Evolutionary conservation across 2,888 invertebrate species (phyloP).

Genomic region (Sinotaia quadrata): DNA sequence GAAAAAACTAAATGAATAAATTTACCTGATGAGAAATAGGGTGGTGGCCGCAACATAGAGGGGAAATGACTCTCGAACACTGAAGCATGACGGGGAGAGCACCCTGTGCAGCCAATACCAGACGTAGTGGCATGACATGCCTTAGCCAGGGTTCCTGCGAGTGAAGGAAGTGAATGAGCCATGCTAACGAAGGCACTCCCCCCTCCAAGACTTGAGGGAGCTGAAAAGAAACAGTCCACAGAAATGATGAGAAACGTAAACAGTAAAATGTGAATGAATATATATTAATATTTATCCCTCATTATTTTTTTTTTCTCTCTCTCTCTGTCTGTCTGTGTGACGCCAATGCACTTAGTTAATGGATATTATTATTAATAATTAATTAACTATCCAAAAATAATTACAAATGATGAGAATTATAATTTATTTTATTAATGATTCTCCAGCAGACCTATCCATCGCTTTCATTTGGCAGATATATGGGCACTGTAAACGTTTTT

Average conservation of each 20-base stretch:
- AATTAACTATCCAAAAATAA: too few relatives aligned
- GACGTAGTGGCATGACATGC: constrained; percentile 41
- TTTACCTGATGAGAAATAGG: constrained; percentile 59
- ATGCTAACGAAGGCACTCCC: constrained; percentile 38
- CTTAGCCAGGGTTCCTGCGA: constrained; percentile 38
- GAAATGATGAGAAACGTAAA: neutral
- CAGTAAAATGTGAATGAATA: too few relatives aligned
- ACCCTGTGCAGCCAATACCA: constrained; percentile 53
- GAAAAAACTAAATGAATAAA: neutral
- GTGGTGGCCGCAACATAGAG: constrained; percentile 59
- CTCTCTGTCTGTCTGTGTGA: too few relatives aligned
- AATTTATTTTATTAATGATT: too few relatives aligned
- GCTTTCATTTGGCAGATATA: too few relatives aligned
- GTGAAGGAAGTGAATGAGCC: constrained; percentile 36
- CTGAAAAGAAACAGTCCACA: constrained; percentile 17
- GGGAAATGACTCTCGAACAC: constrained; percentile 60
- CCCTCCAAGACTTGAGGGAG: constrained; percentile 18
- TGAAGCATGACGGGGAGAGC: constrained; percentile 53
- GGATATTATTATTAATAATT: too few relatives aligned
- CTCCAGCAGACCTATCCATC: too few relatives aligned
- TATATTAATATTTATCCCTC: too few relatives aligned
- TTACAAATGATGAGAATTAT: too few relatives aligned
- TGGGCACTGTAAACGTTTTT: too few relatives aligned
- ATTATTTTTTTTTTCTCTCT: too few relatives aligned
- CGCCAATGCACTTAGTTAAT: too few relatives aligned